Conservation (phyloP, 2,888 invertebrate species). For the Meiosimyza decipiens region DNA sequence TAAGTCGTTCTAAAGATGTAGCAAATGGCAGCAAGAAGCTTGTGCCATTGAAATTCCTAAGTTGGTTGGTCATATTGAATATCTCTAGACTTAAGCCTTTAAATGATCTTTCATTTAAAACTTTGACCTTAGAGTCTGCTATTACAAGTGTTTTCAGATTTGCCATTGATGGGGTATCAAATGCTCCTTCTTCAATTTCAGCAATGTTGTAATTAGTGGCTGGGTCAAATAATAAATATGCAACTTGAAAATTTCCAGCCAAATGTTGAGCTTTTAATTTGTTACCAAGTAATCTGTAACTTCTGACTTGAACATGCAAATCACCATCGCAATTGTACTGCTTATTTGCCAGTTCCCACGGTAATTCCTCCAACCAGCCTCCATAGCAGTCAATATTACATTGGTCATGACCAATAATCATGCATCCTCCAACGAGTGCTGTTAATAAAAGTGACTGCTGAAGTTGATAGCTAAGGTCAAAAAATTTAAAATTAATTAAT, state of each 20-base stretch:
- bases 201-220: conserved; percentile 38
- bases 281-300: conserved; percentile 42
- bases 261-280: conserved; percentile 41
- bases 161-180: conserved; percentile 41
- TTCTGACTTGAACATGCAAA: conserved; percentile 37
- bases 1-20: conserved; percentile 34
- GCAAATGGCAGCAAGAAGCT: conserved; percentile 49
- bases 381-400: conserved; percentile 36
- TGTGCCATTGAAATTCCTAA: conserved; percentile 34
- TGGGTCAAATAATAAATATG: conserved; percentile 41
- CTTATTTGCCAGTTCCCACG: conserved; percentile 28
- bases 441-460: no score
- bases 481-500: no score
- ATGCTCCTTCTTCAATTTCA: conserved; percentile 45
- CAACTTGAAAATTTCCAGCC: conserved; percentile 37
- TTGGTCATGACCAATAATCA: neutral
- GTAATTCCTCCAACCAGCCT: conserved; percentile 29
- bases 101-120: conserved; percentile 44
- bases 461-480: no score
- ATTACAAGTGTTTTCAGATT: conserved; percentile 41
- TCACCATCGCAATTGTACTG: conserved; percentile 28
- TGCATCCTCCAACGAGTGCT: conserved; percentile 1
- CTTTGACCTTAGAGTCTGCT: conserved; percentile 38
- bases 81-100: conserved; percentile 44
- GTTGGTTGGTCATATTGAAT: conserved; percentile 47